These are phyloP conservation scores for Siphamia tubifer DNA, from an alignment of 2,113 vertebrate genomes.

Conservation along the genomic window DNA sequence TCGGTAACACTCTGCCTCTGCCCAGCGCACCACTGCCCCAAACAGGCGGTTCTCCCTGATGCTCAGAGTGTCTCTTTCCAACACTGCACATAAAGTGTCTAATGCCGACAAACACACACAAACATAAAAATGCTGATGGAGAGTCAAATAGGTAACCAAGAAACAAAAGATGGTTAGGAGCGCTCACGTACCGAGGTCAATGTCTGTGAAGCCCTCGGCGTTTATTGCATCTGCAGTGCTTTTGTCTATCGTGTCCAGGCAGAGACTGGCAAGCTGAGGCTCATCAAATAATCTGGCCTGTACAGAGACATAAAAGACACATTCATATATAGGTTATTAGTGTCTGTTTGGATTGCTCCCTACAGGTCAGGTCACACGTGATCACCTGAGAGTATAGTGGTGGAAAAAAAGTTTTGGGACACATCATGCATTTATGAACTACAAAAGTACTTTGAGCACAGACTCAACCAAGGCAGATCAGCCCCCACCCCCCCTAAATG, in stretches of 20 bases:
- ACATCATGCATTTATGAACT: no score
- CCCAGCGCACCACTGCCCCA: conserved; percentile 92
- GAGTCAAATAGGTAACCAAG: neutral
- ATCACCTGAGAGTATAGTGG: no score
- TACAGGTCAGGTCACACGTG: no score
- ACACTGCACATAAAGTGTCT: conserved; percentile 92
- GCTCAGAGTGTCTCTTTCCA: conserved; percentile 93
- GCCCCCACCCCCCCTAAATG: no score
- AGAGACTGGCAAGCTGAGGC: conserved; percentile 92
- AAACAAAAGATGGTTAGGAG: neutral
- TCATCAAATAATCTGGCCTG: conserved; percentile 95
- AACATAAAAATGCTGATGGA: neutral
- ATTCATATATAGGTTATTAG: no score
- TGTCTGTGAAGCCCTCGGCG: conserved; percentile 93
- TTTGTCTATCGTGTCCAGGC: conserved; percentile 94
- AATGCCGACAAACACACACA: neutral
- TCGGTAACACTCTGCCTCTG: conserved; percentile 92
- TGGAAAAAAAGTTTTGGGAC: no score
- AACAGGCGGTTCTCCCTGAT: conserved; percentile 94
- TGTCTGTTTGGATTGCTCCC: no score
- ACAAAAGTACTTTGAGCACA: no score
- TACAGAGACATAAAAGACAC: conserved; percentile 6
- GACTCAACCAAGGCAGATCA: no score
- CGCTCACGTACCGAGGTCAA: conserved; percentile 85
- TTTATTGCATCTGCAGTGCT: conserved; percentile 91